phyloP scores from a whole-genome alignment of 1,140 invertebrate species.

The Hyles euphorbiae region DNA sequence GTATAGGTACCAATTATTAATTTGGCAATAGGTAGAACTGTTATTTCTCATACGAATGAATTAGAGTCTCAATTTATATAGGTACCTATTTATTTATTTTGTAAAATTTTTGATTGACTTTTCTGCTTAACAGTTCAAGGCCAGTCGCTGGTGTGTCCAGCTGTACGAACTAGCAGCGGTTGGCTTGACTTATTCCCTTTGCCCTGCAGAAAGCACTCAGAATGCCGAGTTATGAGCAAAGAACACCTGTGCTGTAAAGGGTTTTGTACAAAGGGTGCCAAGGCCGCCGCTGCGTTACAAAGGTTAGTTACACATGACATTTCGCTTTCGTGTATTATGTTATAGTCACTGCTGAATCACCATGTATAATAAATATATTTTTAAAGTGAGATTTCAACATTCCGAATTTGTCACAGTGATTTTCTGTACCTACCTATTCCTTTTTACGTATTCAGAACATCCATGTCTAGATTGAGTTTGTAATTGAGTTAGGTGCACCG shows the following conservation, averaged over 20 bases:
- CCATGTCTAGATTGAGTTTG: too few species aligned
- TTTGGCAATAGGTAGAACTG: too few species aligned
- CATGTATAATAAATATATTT: neutral
- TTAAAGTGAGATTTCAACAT: too few species aligned
- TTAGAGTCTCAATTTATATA: too few species aligned
- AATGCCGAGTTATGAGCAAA: constrained; percentile 65
- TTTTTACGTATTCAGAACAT: too few species aligned
- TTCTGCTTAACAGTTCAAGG: constrained; percentile 27
- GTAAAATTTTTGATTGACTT: neutral
- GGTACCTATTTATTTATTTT: neutral
- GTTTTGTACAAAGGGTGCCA: constrained; percentile 65
- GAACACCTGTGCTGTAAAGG: constrained; percentile 67
- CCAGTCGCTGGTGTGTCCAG: constrained; percentile 56
- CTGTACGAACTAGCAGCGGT: constrained; percentile 61
- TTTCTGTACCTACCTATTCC: too few species aligned
- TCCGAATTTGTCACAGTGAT: too few species aligned
- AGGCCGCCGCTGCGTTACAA: constrained; percentile 27
- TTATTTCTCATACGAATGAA: too few species aligned
- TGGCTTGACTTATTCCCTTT: constrained; percentile 71
- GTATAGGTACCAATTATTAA: too few species aligned
- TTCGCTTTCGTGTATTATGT: constrained; percentile 4
- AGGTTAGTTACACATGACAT: constrained; percentile 34
- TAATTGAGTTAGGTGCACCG: too few species aligned
- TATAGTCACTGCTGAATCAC: neutral
- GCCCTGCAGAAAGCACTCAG: constrained; percentile 59